These are phyloP conservation scores for Lithodes maja DNA, from an alignment of 2,888 invertebrate species.

Conservation along the genomic window DNA sequence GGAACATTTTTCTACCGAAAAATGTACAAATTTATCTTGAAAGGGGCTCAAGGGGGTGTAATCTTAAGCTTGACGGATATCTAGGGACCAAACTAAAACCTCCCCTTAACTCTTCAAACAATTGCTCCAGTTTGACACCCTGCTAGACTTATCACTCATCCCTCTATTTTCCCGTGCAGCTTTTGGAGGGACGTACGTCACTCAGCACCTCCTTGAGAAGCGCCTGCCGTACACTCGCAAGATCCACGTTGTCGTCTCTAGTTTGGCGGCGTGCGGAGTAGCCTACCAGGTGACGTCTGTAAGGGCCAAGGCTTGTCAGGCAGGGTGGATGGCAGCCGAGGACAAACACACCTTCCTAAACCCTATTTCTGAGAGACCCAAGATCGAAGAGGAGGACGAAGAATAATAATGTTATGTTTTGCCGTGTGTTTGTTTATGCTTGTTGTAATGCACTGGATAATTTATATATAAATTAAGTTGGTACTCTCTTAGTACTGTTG, in stretches of 20 bases:
- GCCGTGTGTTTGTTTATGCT: no score
- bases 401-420: background rate
- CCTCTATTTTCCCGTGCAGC: slow-evolving; percentile 28
- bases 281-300: slow-evolving; percentile 58
- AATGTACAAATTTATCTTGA: no score
- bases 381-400: slow-evolving; percentile 15
- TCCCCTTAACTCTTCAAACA: no score
- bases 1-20: no score
- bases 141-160: background rate
- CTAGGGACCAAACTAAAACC: no score
- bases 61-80: no score
- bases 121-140: background rate
- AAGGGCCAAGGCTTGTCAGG: slow-evolving; percentile 76
- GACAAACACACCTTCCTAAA: slow-evolving; percentile 74
- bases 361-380: slow-evolving; percentile 48
- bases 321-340: slow-evolving; percentile 77
- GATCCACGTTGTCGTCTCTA: slow-evolving; percentile 56
- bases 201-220: slow-evolving; percentile 48
- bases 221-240: slow-evolving; percentile 55
- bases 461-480: no score
- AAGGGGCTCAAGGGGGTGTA: no score
- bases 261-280: slow-evolving; percentile 51
- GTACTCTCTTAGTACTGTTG: no score
- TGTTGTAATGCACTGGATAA: no score
- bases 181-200: slow-evolving; percentile 58